Conservation (phyloP, 2,797 vertebrate species). For the Chaetodon trifasciatus region DNA sequence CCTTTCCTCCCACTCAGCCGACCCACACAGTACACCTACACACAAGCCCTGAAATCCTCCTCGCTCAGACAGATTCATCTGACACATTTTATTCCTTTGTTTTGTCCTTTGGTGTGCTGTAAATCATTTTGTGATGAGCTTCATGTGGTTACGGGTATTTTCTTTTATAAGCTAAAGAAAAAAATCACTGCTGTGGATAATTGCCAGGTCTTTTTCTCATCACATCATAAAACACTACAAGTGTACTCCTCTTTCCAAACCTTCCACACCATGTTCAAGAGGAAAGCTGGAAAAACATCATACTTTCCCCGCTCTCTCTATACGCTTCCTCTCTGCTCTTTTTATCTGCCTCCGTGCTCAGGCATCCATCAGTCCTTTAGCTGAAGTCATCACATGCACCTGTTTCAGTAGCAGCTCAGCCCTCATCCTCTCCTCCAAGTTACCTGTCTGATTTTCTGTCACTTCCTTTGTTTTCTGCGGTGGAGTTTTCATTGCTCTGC, state of each 20-base stretch:
- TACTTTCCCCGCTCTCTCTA: slow-evolving; percentile 43
- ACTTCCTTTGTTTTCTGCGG: slow-evolving; percentile 46
- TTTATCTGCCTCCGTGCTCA: slow-evolving; percentile 57
- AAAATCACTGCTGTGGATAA: slow-evolving; percentile 37
- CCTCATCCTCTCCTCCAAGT: slow-evolving; percentile 25
- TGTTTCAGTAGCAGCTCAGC: slow-evolving; percentile 45
- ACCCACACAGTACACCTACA: slow-evolving; percentile 82
- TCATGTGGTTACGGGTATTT: slow-evolving; percentile 47
- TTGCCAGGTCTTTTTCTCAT: slow-evolving; percentile 48
- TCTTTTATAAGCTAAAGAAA: slow-evolving; percentile 22
- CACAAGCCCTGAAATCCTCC: slow-evolving; percentile 66
- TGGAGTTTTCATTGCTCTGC: slow-evolving; percentile 44
- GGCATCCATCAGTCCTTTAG: slow-evolving; percentile 51
- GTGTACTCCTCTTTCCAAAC: slow-evolving; percentile 65
- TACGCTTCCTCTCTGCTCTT: slow-evolving; percentile 29
- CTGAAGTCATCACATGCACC: slow-evolving; percentile 52
- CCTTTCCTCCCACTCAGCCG: slow-evolving; percentile 78
- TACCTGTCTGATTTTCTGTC: slow-evolving; percentile 53
- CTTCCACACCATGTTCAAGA: slow-evolving; percentile 42
- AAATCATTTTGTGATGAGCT: slow-evolving; percentile 59
- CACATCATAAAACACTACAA: slow-evolving; percentile 56
- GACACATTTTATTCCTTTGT: slow-evolving; percentile 72
- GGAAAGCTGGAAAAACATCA: slow-evolving; percentile 66
- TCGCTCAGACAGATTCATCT: slow-evolving; percentile 66
- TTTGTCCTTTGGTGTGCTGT: slow-evolving; percentile 45